phyloP scores from a whole-genome alignment of 2,888 invertebrate genomes.

The Maniola hyperantus region DNA sequence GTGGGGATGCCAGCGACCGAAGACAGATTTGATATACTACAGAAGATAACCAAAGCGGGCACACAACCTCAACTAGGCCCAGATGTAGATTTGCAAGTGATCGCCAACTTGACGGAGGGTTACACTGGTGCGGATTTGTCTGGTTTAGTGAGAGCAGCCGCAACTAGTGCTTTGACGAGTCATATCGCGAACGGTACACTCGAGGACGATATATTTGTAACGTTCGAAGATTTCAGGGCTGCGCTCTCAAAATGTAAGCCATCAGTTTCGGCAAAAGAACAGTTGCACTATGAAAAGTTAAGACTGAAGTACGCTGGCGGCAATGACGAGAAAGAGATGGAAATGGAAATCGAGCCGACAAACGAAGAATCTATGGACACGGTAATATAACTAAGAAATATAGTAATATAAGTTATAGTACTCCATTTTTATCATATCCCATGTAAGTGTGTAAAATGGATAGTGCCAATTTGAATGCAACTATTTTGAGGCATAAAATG shows the following conservation, averaged over 20 bases:
- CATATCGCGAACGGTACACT: conserved; percentile 83
- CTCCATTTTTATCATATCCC: conserved; percentile 47
- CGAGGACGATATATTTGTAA: conserved; percentile 84
- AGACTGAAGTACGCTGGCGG: conserved; percentile 85
- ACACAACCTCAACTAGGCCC: conserved; percentile 88
- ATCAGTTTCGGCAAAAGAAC: conserved; percentile 92
- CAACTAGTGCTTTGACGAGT: conserved; percentile 90
- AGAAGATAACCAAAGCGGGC: conserved; percentile 94
- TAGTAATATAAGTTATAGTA: conserved; percentile 35
- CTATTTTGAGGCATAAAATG: conserved; percentile 15
- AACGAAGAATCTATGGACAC: conserved; percentile 80
- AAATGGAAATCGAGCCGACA: conserved; percentile 80
- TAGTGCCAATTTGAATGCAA: conserved; percentile 59
- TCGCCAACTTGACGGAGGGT: conserved; percentile 88
- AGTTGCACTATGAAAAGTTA: conserved; percentile 89
- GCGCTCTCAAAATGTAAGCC: conserved; percentile 92
- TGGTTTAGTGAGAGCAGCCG: conserved; percentile 94
- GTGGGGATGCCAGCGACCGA: conserved; percentile 92
- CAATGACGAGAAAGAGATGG: conserved; percentile 76
- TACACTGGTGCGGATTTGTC: conserved; percentile 98
- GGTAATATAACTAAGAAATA: conserved; percentile 53
- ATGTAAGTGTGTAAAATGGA: conserved; percentile 53
- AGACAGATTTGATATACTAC: conserved; percentile 94
- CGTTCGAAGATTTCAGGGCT: conserved; percentile 87
- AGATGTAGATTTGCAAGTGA: conserved; percentile 88